These are phyloP conservation scores for Eupithecia subumbrata DNA, from an alignment of 2,888 invertebrate species.

Conservation along the genomic window DNA sequence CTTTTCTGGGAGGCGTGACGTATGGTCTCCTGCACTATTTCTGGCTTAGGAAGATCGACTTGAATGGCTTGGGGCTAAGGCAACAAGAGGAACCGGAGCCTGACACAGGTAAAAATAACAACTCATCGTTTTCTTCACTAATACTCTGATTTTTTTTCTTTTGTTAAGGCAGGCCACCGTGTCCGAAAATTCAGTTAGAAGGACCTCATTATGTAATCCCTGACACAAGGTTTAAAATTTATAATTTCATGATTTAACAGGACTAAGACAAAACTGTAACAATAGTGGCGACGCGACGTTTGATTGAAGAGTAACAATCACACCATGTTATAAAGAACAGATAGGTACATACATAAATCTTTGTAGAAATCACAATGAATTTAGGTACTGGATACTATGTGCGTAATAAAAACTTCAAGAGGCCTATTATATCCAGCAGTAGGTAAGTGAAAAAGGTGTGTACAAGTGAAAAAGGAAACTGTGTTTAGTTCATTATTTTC, in stretches of 20 bases:
- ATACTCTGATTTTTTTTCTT: not conserved
- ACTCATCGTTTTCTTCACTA: not conserved
- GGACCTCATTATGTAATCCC: not conserved
- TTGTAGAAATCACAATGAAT: not conserved
- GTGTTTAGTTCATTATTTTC: not conserved
- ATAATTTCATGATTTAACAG: too few species aligned
- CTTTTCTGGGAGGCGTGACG: conserved; percentile 87
- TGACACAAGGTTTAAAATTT: too few species aligned
- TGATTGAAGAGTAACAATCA: not conserved
- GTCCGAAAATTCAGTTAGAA: too few species aligned
- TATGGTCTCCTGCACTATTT: conserved; percentile 89
- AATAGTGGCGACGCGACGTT: not conserved
- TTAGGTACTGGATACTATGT: not conserved
- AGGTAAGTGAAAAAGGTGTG: too few species aligned
- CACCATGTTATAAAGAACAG: not conserved
- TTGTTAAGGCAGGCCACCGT: too few species aligned
- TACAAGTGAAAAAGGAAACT: not conserved
- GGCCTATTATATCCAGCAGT: too few species aligned
- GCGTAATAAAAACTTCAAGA: not conserved
- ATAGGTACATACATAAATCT: not conserved
- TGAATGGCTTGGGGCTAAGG: conserved; percentile 58
- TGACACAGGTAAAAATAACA: conserved; percentile 68
- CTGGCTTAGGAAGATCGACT: conserved; percentile 87
- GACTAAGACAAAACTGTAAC: too few species aligned
- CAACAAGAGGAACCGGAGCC: conserved; percentile 66